Evolutionary conservation across 2,113 vertebrate genomes (phyloP).

Genomic region (Urocitellus parryii): DNA sequence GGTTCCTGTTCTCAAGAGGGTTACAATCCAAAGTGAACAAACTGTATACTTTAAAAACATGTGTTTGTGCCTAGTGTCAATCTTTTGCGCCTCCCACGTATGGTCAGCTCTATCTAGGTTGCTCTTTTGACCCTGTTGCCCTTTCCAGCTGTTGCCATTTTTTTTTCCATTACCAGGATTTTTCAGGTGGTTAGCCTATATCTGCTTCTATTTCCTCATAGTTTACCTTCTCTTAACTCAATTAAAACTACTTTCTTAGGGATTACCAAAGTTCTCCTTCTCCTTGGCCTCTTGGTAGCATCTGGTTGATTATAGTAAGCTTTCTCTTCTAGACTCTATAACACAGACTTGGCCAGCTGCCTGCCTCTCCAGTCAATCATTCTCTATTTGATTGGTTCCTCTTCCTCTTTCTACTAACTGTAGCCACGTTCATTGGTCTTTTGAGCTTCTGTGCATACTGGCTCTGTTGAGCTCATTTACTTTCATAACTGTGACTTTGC

Average conservation of each 20-base stretch:
- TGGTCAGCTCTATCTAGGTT: not conserved
- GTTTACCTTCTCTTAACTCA: not conserved
- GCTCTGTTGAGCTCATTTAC: not conserved
- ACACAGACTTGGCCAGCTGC: not conserved
- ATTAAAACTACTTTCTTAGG: slow-evolving; percentile 1
- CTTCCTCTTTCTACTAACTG: not conserved
- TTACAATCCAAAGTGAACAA: not conserved
- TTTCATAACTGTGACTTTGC: slow-evolving; percentile 21
- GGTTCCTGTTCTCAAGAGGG: not conserved
- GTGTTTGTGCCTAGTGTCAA: not conserved
- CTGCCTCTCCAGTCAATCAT: not conserved
- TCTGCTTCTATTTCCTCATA: not conserved
- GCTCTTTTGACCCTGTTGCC: not conserved
- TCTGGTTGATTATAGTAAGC: slow-evolving; percentile 11
- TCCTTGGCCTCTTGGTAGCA: not conserved
- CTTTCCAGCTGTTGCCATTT: not conserved
- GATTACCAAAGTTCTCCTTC: not conserved
- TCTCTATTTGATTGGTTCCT: not conserved
- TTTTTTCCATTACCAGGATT: not conserved
- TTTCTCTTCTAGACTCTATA: slow-evolving; percentile 3
- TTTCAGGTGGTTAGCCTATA: not conserved
- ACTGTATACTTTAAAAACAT: not conserved
- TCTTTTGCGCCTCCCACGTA: not conserved
- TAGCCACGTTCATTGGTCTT: not conserved
- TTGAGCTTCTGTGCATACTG: not conserved